These are phyloP conservation scores for Brachionus asplanchnoidis DNA, from an alignment of 1,140 invertebrate genomes.

Conservation along the genomic window DNA sequence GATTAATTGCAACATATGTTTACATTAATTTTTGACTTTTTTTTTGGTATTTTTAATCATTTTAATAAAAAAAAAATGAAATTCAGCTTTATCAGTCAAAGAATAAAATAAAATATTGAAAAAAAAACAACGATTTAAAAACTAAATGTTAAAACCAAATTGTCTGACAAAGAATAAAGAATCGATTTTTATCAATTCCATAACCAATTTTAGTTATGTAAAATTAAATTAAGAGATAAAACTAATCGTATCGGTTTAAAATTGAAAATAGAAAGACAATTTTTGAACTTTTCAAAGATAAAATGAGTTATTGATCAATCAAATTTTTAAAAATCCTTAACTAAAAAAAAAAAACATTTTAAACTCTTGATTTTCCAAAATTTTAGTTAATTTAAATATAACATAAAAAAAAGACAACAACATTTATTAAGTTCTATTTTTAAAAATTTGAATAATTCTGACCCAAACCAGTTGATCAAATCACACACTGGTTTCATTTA, in stretches of 20 bases:
- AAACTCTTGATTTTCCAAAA: not conserved
- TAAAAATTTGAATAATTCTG: slow-evolving; percentile 16
- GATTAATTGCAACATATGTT: not conserved
- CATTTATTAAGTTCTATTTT: not conserved
- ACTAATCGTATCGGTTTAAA: slow-evolving; percentile 29
- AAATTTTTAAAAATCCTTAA: slow-evolving; percentile 9
- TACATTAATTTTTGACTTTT: not conserved
- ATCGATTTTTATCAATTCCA: not conserved
- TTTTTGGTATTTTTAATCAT: not conserved
- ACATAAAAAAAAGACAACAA: slow-evolving; percentile 12
- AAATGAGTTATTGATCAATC: not conserved
- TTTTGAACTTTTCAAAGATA: not conserved
- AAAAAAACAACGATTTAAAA: slow-evolving; percentile 31
- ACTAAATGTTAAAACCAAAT: not conserved
- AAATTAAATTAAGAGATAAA: slow-evolving; percentile 13
- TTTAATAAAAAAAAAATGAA: not conserved
- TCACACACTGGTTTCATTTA: not conserved
- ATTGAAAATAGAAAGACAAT: not conserved
- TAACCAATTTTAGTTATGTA: not conserved
- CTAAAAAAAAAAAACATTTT: slow-evolving; percentile 15
- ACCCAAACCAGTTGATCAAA: not conserved
- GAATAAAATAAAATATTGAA: not conserved
- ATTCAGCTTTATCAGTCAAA: not conserved
- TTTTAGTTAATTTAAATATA: slow-evolving; percentile 12
- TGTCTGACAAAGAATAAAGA: not conserved